Evolutionary conservation across 2,113 vertebrate genomes (phyloP).

Genomic region (Python bivittatus): DNA sequence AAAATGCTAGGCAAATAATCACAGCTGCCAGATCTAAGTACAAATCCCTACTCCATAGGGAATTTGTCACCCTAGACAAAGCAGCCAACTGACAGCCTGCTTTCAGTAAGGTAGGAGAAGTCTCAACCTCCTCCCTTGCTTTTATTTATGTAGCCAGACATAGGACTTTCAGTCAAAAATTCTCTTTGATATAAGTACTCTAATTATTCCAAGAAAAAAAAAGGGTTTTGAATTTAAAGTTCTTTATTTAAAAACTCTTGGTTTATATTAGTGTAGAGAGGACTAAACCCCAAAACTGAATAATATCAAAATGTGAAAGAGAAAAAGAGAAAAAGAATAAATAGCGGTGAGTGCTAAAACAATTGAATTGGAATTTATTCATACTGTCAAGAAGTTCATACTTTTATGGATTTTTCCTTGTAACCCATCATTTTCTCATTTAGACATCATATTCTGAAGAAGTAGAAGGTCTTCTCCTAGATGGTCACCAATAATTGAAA

Average conservation of each 20-base stretch:
- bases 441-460: neutral
- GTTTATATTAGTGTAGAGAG: neutral
- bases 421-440: neutral
- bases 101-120: neutral
- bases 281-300: neutral
- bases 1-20: neutral
- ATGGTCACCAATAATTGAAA: neutral
- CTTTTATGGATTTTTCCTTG: neutral
- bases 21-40: neutral
- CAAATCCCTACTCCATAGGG: neutral
- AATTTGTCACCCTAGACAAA: neutral
- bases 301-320: neutral
- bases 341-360: neutral
- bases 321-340: neutral
- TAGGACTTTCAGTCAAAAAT: neutral
- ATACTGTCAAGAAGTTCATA: neutral
- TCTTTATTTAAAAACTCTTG: neutral
- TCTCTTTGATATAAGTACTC: neutral
- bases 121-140: neutral
- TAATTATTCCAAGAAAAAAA: neutral
- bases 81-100: neutral
- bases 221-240: neutral
- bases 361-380: neutral
- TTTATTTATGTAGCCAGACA: slow-evolving; percentile 29
- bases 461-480: neutral